These are phyloP conservation scores for Drosophila pseudotakahashii DNA, from an alignment of 2,888 invertebrate genomes.

Conservation along the genomic window DNA sequence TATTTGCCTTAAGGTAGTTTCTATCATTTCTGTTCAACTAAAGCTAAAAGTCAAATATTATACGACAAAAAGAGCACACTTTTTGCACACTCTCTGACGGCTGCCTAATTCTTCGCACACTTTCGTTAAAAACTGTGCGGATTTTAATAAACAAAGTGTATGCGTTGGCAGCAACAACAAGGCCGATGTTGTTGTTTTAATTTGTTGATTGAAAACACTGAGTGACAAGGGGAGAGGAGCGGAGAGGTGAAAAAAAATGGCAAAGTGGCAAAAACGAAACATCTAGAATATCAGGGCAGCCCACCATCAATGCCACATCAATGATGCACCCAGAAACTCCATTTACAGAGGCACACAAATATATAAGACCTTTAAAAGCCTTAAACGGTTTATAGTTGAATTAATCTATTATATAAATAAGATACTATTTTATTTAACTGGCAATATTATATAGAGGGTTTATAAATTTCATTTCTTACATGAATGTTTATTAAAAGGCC, in stretches of 20 bases:
- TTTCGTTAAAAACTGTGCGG: slow-evolving; percentile 6
- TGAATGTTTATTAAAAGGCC: too few relatives aligned
- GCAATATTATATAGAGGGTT: too few relatives aligned
- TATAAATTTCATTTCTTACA: too few relatives aligned
- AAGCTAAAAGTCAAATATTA: background rate
- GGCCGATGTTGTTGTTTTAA: slow-evolving; percentile 35
- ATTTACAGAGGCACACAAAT: background rate
- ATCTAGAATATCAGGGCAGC: slow-evolving; percentile 16
- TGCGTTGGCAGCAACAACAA: slow-evolving; percentile 9
- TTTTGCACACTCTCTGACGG: background rate
- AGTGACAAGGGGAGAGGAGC: background rate
- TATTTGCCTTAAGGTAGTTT: background rate
- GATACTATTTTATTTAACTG: too few relatives aligned
- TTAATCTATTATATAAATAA: too few relatives aligned
- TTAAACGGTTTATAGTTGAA: too few relatives aligned
- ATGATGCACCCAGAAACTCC: slow-evolving; percentile 4
- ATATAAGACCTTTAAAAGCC: too few relatives aligned
- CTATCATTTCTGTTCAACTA: background rate
- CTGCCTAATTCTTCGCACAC: slow-evolving; percentile 4
- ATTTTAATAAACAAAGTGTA: slow-evolving; percentile 34
- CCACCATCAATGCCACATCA: slow-evolving; percentile 10
- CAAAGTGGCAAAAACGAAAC: slow-evolving; percentile 27
- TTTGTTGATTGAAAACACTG: slow-evolving; percentile 43
- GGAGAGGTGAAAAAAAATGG: slow-evolving; percentile 4
- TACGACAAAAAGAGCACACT: background rate